Conservation (phyloP, 1,140 invertebrate species). For the Macrocentrus cingulum region DNA sequence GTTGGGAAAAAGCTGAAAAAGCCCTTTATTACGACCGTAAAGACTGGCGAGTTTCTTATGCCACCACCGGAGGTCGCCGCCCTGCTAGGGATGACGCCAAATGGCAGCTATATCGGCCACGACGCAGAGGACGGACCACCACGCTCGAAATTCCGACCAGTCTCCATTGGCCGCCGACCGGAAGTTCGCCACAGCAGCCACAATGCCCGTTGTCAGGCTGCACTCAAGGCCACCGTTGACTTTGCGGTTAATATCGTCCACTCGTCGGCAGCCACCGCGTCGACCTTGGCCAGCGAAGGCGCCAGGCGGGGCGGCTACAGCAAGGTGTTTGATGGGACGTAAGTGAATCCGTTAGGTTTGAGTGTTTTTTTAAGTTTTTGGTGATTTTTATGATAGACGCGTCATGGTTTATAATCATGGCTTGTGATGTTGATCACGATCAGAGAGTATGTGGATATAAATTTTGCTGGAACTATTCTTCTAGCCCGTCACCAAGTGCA, state of each 20-base stretch:
- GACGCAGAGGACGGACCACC: slow-evolving; percentile 32
- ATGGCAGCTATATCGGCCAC: slow-evolving; percentile 36
- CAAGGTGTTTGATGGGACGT: slow-evolving; percentile 27
- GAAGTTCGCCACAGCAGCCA: slow-evolving; percentile 50
- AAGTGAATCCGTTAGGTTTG: slow-evolving; percentile 21
- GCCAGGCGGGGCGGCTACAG: slow-evolving; percentile 1
- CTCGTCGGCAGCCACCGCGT: slow-evolving; percentile 34
- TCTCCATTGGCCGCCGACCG: slow-evolving; percentile 42
- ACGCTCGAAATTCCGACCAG: slow-evolving; percentile 43
- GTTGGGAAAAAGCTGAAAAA: slow-evolving; percentile 44
- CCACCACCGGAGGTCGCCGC: slow-evolving; percentile 73
- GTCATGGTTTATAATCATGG: too few species aligned
- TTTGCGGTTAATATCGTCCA: slow-evolving; percentile 42
- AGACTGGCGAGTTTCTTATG: slow-evolving; percentile 74
- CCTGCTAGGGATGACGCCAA: slow-evolving; percentile 62
- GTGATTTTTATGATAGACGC: too few species aligned
- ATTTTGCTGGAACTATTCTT: slow-evolving; percentile 41
- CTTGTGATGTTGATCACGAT: background rate
- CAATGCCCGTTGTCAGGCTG: slow-evolving; percentile 43
- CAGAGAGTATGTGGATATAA: too few species aligned
- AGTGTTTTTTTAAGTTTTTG: too few species aligned
- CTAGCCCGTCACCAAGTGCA: slow-evolving; percentile 40
- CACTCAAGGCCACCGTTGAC: slow-evolving; percentile 49
- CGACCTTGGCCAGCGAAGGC: slow-evolving; percentile 38
- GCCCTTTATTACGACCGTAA: slow-evolving; percentile 78